Percentiles rank a stretch among this genome's conserved stretches.
Conservation (phyloP, 2,113 vertebrate species). For the Scortum barcoo region DNA sequence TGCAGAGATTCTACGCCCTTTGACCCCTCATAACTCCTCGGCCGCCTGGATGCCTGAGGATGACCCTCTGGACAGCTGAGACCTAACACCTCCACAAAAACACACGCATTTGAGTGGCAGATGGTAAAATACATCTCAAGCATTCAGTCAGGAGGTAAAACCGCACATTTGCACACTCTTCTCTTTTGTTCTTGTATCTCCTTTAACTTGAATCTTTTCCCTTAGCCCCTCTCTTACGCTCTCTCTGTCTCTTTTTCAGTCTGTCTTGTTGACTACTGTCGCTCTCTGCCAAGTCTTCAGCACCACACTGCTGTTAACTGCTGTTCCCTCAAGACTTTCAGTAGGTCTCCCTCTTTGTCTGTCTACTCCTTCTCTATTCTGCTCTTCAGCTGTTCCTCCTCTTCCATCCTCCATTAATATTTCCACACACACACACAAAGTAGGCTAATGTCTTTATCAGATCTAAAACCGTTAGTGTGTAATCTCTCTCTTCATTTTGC, state of each 20-base stretch:
- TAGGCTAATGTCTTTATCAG: conserved; percentile 47
- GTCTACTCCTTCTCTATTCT: background rate
- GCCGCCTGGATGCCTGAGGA: conserved; percentile 43
- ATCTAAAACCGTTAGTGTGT: conserved; percentile 26
- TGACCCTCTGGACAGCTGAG: conserved; percentile 56
- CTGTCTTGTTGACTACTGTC: background rate
- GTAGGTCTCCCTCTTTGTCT: conserved; percentile 33
- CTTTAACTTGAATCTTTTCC: background rate
- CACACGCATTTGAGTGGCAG: conserved; percentile 31
- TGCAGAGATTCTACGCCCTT: conserved; percentile 21
- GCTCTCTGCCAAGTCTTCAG: conserved; percentile 19
- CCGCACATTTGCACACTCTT: conserved; percentile 3
- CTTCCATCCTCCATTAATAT: conserved; percentile 25
- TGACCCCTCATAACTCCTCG: conserved; percentile 44
- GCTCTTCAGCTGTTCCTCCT: background rate
- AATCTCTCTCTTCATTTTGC: conserved; percentile 10
- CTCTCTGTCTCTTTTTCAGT: background rate
- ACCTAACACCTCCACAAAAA: conserved; percentile 10
- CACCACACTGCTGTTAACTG: conserved; percentile 18
- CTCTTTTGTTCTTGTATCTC: conserved; percentile 20
- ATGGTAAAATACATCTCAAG: conserved; percentile 11
- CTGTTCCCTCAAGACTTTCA: conserved; percentile 31
- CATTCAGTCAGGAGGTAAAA: background rate
- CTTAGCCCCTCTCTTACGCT: background rate
- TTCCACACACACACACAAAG: conserved; percentile 25